A percentile compares a stretch with the other conserved stretches of the same genome.
phyloP scores from a whole-genome alignment of 2,888 invertebrate genomes.

The Glyphotaelius pellucidus region DNA sequence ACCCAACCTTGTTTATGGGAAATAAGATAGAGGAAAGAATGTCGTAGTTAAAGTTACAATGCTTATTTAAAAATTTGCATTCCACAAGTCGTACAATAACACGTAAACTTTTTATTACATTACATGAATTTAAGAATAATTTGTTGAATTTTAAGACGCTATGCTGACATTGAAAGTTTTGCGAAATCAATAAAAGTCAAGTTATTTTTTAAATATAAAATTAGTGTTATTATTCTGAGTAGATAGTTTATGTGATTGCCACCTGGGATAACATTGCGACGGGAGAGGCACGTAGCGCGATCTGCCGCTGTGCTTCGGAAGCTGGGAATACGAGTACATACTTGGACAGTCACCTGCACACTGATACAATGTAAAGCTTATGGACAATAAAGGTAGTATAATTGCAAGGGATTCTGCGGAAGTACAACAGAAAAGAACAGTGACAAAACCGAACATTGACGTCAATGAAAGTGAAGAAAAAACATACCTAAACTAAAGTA shows the following conservation, averaged over 20 bases:
- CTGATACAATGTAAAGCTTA: not conserved
- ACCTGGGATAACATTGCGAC: not conserved
- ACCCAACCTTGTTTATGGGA: too few species aligned
- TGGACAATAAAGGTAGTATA: not conserved
- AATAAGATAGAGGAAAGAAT: not conserved
- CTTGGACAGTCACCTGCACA: not conserved
- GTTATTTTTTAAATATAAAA: not conserved
- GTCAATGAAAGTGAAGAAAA: too few species aligned
- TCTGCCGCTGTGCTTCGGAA: not conserved
- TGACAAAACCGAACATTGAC: too few species aligned
- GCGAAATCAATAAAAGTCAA: not conserved
- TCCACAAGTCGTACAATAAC: not conserved
- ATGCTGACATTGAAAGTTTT: not conserved
- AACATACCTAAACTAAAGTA: too few species aligned
- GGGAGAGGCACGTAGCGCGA: not conserved
- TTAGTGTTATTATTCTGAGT: not conserved
- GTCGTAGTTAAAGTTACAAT: not conserved
- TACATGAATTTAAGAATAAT: not conserved
- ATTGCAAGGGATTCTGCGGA: not conserved
- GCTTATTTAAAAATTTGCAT: not conserved
- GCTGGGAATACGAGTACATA: not conserved
- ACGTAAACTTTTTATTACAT: not conserved
- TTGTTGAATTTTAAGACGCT: not conserved
- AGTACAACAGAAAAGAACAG: too few species aligned
- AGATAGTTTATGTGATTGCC: not conserved